Evolutionary conservation across 2,888 invertebrate species (phyloP).

Genomic region (Cremastinae sp.): DNA sequence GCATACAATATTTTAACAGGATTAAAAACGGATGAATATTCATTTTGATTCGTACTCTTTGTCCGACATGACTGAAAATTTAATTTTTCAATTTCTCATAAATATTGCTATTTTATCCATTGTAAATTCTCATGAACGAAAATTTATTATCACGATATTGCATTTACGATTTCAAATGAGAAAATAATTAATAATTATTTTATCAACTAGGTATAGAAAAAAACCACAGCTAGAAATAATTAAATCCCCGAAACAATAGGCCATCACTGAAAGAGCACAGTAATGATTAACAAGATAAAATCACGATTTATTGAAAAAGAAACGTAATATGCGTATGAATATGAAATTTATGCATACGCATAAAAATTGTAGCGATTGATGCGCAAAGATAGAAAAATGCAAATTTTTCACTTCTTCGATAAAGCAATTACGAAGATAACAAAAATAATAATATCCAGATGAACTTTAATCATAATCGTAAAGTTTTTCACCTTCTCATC

Average conservation of each 20-base stretch:
- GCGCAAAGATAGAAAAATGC: constrained; percentile 69
- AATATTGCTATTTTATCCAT: no score
- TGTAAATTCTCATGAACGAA: no score
- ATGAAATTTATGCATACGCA: constrained; percentile 57
- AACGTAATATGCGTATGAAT: constrained; percentile 62
- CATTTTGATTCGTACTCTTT: no score
- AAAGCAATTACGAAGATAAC: constrained; percentile 1
- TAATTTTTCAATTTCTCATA: no score
- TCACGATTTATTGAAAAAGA: constrained; percentile 66
- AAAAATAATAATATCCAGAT: background rate
- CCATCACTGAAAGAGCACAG: constrained; percentile 73
- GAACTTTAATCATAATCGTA: no score
- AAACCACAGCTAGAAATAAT: constrained; percentile 69
- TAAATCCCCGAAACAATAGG: constrained; percentile 75
- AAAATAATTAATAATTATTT: constrained; percentile 59
- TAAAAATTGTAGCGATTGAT: constrained; percentile 62
- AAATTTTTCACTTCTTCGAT: background rate
- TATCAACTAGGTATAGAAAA: constrained; percentile 58
- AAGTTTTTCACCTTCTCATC: constrained; percentile 61
- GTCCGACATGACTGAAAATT: no score
- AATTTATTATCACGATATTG: constrained; percentile 23
- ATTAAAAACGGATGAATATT: no score
- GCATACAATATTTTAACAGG: no score
- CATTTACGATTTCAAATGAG: constrained; percentile 68
- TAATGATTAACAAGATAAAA: constrained; percentile 73